phyloP scores from a whole-genome alignment of 1,140 invertebrate genomes.

The Drosophila eugracilis region DNA sequence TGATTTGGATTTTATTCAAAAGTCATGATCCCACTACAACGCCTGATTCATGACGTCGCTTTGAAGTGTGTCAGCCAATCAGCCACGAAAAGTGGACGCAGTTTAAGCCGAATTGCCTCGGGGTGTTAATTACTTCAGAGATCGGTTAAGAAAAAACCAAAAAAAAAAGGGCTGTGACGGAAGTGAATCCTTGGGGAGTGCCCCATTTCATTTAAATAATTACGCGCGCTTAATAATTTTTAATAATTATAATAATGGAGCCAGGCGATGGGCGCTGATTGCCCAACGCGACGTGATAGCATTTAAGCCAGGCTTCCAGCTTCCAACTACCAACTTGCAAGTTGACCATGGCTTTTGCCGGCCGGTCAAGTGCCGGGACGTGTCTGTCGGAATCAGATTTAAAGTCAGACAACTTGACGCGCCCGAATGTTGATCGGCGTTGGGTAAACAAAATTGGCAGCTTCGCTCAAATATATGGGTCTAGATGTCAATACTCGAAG shows the following conservation, averaged over 20 bases:
- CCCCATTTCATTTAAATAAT: conserved; percentile 81
- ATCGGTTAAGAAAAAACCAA: neutral
- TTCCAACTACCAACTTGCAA: conserved; percentile 15
- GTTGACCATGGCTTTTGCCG: conserved; percentile 62
- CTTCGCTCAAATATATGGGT: conserved; percentile 33
- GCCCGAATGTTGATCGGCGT: conserved; percentile 12
- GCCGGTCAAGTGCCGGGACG: conserved; percentile 68
- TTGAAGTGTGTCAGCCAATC: conserved; percentile 66
- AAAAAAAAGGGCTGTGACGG: conserved; percentile 43
- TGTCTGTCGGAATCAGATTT: conserved; percentile 56
- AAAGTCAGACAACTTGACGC: conserved; percentile 67
- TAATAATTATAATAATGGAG: conserved; percentile 82
- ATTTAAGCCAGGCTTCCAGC: conserved; percentile 54
- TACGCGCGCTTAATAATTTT: conserved; percentile 82
- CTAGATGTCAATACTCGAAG: conserved; percentile 47
- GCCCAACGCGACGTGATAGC: conserved; percentile 63
- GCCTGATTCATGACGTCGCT: conserved; percentile 52
- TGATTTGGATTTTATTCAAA: conserved; percentile 13
- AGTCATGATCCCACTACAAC: conserved; percentile 32
- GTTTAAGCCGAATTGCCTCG: conserved; percentile 43
- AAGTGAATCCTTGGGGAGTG: conserved; percentile 50
- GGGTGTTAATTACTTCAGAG: conserved; percentile 71
- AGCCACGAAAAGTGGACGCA: conserved; percentile 10
- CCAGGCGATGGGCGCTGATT: conserved; percentile 72
- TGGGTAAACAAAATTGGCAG: conserved; percentile 72